Evolutionary conservation across 2,113 vertebrate species (phyloP), one percentile per base, ranked within the genome.

Genomic region (Sylvietta virens): DNA sequence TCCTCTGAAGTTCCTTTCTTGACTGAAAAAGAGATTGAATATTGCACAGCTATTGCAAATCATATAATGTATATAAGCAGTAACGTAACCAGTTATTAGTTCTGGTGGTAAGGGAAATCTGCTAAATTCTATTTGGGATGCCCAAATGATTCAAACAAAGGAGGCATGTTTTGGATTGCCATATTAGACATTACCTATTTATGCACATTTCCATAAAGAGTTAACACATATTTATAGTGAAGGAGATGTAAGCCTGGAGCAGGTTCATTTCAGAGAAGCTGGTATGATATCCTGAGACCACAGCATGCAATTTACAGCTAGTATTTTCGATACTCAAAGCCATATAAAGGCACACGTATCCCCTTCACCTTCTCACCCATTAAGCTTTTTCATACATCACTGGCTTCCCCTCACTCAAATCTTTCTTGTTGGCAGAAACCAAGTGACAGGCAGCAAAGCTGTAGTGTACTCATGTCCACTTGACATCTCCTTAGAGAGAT

Each of bases 31-130:
- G 79, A 37, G 33, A 62, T 30, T 93, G 31, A 91, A 8, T 71
- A 84, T 93, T 96, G 87, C 56, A 90, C 22, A 93, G 24, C 70
- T 94, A 88, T 96, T 77, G 23, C 13, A 72, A 95, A 96, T 65
- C 91, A 35, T 13, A n/a, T 82, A 94, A 53, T 95, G 28, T 14
- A 77, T 85, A 90, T 13, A 94, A 92, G 33, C 27, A 91, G 61
- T 94, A 94, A 91, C 53, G 93, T 71, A 96, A 65, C 13, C 21
- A 58, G 12, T 88, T 95, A 85, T 61, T 95, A 42, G 86, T 94
- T 95, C 93, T 85, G 61, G 12, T 84, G 24, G 60, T 81, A 81
- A 92, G 54, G 12, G 47, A 87, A 95, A 80, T 69, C 8, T 60
- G 4, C 8, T 64, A 47, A 95, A 81, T 54, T 92, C 20, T 54